Base-by-base conservation (phyloP, 1,140 invertebrate genomes). In the Harpegnathos saltator region DNA sequence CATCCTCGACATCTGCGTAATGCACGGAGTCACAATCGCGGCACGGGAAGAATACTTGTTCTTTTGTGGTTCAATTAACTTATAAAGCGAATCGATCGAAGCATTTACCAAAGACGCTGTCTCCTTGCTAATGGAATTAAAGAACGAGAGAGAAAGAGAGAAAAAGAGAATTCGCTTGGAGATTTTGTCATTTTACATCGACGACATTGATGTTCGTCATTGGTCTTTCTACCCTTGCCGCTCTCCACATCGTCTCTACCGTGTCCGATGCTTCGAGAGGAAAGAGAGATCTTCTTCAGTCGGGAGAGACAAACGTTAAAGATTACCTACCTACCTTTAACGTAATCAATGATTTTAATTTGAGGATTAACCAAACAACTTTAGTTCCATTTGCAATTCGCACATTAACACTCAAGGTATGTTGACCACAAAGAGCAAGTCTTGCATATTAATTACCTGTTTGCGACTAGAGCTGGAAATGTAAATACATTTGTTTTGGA, bases 1-100 rank as follows among this genome's bases (percentile, higher is more conserved):
- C 97, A 94, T 98, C 98, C 89, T 97, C 97, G 91, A 98, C 97
- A 95, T 98, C 97, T 98, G 93, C 82, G 92, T 82, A 90, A 92
- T 90, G 86, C 71, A 22, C 50, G n/a, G 58, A 61, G 38, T 91
- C 71, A 92, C 58, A 86, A 86, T 85, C 63, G 69, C 65, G 33
- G 68, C 82, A 90, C 66, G 50, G 15, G 50, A 29, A 74, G 71
- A 75, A 78, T 85, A 92, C 89, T 93, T 91, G 89, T 91, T 91
- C 87, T 91, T 94, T 94, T 93, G 92, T 93, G 92, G 93, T 91
- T 89, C 87, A 87, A 91, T 89, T 88, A 90, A 92, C 90, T 93
- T 91, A 92, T 84, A 89, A 92, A 92, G 90, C 90, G 83, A 91
- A 92, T 87, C 62, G 19, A 65, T 87, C 81, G 54, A 86, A 89